Base-by-base conservation (phyloP, 1,140 invertebrate genomes). In the Matsumurasca onukii region DNA sequence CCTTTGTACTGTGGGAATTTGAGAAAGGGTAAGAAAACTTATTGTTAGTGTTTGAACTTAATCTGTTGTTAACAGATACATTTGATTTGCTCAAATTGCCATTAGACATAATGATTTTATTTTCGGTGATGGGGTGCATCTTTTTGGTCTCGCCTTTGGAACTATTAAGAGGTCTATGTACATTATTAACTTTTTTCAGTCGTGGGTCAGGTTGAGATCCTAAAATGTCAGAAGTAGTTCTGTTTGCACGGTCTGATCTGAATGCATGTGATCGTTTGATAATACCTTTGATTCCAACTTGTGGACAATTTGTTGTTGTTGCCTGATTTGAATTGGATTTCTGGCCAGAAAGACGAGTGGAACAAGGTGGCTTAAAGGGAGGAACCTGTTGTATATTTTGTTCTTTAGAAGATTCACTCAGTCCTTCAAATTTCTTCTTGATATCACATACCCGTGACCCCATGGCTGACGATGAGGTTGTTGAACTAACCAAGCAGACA, bases 241-340 rank as follows among this genome's bases (percentile, higher is more conserved):
- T n/a, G 20, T 20, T 24, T 5, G 15, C 15, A 31, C 69, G 69
- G 45, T 72, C 71, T 51, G 55, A 61, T 52, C 71, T 62, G 57
- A 72, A 72, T 31, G 71, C 71, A 67, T 72, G 67, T 30, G 71
- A 72, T 64, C 71, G 30, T 59, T 67, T 72, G 22, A 72, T 72
- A 22, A 62, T 57, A 39, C 52, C 64, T 68, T 49, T 70, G 31
- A 29, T 39, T 15, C 31, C 48, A 34, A 22, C 27, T 17, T 22
- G 22, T 39, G n/a, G 17, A 17, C 27, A 25, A 22, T 12, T 20
- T 12, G 25, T 45, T 52, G 34, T 27, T 20, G 20, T 1, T 15
- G 31, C 48, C n/a, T n/a, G n/a, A n/a, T 59, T 55, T 55, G 3
- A 3, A 24, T 29, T 5, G 25, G 12, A 25, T 45, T 1, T 17